Evolutionary conservation across 2,797 vertebrate genomes (phyloP).

Genomic region (Sylvia borin): DNA sequence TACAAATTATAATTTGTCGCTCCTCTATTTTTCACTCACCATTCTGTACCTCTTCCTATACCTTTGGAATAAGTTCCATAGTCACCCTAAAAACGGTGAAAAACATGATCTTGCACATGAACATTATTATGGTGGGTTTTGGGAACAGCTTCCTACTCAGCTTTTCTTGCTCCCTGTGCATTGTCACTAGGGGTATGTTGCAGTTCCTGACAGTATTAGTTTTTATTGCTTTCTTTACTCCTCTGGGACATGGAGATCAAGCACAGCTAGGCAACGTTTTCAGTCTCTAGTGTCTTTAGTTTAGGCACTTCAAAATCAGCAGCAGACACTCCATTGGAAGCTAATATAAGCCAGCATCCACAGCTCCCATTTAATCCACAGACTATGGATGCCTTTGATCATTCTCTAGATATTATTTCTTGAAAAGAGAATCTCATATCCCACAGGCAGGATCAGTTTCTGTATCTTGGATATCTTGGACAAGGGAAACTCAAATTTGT

Average conservation of each 20-base stretch:
- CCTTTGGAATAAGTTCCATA: not conserved
- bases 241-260: not conserved
- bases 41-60: not conserved
- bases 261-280: not conserved
- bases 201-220: not conserved
- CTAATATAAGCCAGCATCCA: not conserved
- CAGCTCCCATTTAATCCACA: not conserved
- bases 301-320: constrained; percentile 20
- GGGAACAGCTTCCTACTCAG: not conserved
- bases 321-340: not conserved
- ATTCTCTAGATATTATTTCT: not conserved
- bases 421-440: not conserved
- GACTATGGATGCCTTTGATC: not conserved
- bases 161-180: not conserved
- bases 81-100: not conserved
- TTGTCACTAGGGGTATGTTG: not conserved
- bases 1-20: not conserved
- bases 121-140: not conserved
- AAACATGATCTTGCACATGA: not conserved
- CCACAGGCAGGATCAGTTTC: not conserved
- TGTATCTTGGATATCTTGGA: not conserved
- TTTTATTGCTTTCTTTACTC: constrained; percentile 11
- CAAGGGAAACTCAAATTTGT: not conserved
- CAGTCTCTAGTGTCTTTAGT: not conserved
- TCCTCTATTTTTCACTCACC: not conserved